Base-by-base conservation (phyloP, 2,797 vertebrate species). In the Anabacerthia variegaticeps region DNA sequence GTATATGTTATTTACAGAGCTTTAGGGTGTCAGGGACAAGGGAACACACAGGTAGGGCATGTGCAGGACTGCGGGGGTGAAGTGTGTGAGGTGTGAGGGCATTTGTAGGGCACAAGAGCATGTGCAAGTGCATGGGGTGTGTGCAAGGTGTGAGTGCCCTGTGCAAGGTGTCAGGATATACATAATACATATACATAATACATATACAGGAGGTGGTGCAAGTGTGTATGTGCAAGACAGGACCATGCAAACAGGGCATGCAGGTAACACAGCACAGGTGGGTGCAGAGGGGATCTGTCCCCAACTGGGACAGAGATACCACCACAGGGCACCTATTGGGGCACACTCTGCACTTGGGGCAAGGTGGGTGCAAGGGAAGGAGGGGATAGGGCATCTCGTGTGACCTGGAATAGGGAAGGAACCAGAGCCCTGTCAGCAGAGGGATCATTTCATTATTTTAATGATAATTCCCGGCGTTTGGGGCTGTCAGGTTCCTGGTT, bases 401-500 rank as follows among this genome's bases (percentile, higher is more conserved):
- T 44, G 58, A 44, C 36, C 30, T 6, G 84, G 48, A 48, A 56
- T 3, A 1, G 32, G 37, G 46, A 46, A 59, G 63, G 34, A 0
- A 3, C 28, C 1, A 0, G 61, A 36, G 49, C 17, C 32, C 49
- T 59, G 69, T 41, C 66, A 85, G 62, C 1, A 1, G 23, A 49
- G 32, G 61, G 59, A 68, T 67, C 54, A 23, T 84, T 61, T 74
- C 4, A 2, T 48, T 76, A 62, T 86, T 82, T 89, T 85, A 89
- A 92, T 81, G 73, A 58, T 86, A 77, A 94, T 95, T 93, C 90
- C 79, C 6, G 0, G 73, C 0, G 7, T 88, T 94, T 68, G 73
- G 81, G 90, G 91, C 95, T 97, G 96, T 95, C 94, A 96, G 88
- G 59, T 80, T 93, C 79, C 84, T 16, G 39, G 54, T 95, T 92